A percentile compares a stretch with the other conserved stretches of the same genome.
phyloP scores from a whole-genome alignment of 2,888 invertebrate species.

The Hymenopus coronatus region DNA sequence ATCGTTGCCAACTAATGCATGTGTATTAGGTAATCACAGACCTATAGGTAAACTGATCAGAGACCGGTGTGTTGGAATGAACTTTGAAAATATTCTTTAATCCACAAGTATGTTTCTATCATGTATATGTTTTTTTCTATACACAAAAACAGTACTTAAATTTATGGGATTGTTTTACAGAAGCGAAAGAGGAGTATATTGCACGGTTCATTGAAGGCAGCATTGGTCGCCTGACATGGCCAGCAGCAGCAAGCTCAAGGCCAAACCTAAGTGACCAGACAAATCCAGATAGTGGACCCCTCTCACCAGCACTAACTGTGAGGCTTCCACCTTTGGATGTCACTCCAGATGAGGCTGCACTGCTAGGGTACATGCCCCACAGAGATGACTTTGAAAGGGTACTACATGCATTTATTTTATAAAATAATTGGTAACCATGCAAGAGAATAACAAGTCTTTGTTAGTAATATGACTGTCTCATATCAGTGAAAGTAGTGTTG shows the following conservation, averaged over 20 bases:
- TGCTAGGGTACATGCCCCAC: constrained; percentile 91
- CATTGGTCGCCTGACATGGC: constrained; percentile 86
- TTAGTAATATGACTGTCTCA: too few species aligned
- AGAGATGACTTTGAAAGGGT: constrained; percentile 95
- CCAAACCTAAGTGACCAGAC: constrained; percentile 74
- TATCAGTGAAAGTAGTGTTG: too few species aligned
- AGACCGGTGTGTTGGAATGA: too few species aligned
- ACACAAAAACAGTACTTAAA: too few species aligned
- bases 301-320: constrained; percentile 70
- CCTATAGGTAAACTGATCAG: too few species aligned
- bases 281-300: constrained; percentile 71
- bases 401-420: constrained; percentile 31
- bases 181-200: constrained; percentile 89
- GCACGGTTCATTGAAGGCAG: constrained; percentile 85
- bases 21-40: too few species aligned
- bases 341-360: constrained; percentile 77
- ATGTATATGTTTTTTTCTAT: too few species aligned
- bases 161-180: constrained; percentile 48
- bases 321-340: constrained; percentile 78
- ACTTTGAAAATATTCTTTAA: too few species aligned
- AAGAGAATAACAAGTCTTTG: too few species aligned
- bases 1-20: too few species aligned
- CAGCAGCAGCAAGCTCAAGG: constrained; percentile 62
- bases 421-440: too few species aligned
- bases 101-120: too few species aligned